Base-by-base conservation (phyloP, 2,797 vertebrate genomes). In the Lepus oiostolus region DNA sequence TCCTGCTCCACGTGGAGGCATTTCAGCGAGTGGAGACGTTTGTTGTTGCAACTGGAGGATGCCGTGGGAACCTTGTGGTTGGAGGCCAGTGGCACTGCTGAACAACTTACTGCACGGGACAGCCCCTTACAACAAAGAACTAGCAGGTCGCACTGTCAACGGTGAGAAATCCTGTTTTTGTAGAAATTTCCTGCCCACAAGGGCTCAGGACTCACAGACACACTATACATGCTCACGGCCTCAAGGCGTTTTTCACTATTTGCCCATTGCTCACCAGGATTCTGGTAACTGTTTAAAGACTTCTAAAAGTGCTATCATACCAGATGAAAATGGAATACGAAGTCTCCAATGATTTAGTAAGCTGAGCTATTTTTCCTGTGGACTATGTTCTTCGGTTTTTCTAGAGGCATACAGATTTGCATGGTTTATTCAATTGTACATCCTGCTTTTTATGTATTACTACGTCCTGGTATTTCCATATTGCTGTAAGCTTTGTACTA, bases 361-460 rank as follows among this genome's bases (percentile, higher is more conserved):
- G 26, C 17, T 87, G 24, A 88, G 62, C 30, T 80, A 35, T 71
- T 83, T 95, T 22, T 70, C 52, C 42, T 71, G 52, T 75, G 19
- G 28, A 70, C 71, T 80, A 30, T 19, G 3, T 63, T 88, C 67
- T 94, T 85, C 65, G 65, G 13, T 54, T 91, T 93, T 90, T 42
- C 17, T 28, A 26, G 10, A 21, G 24, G 58, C 6, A 22, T 42
- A 10, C 47, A 50, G 21, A 4, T 75, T 88, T 93, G 50, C 2
- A 28, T 38, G 16, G 54, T 62, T 82, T 85, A 63, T 54, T 88
- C 71, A 86, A 42, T 58, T 76, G 7, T 19, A 50, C 68, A 72
- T 35, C 58, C 50, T 80, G 47, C 47, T 94, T 93, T 81, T 63
- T 58, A 84, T 10, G 65, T 38, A 65, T 19, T 35, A 65, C 62